Conservation (phyloP, 2,797 vertebrate species). For the Gymnoscopelus microlampas region DNA sequence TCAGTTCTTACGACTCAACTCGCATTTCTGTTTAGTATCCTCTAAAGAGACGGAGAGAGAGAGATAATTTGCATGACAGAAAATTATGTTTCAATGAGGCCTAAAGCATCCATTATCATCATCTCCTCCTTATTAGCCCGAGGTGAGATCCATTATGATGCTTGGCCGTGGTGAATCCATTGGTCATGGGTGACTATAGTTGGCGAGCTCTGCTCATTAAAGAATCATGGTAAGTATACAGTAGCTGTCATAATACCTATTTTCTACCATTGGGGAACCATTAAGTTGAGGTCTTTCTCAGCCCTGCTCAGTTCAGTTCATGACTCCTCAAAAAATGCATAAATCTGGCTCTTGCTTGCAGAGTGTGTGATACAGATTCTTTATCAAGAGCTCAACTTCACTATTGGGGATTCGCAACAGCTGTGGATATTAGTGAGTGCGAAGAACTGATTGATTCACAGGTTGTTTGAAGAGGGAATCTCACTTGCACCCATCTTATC, state of each 20-base stretch:
- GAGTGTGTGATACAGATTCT: slow-evolving; percentile 1
- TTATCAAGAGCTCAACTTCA: not conserved
- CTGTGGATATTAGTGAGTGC: not conserved
- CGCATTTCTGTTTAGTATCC: slow-evolving; percentile 12
- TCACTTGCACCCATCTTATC: not conserved
- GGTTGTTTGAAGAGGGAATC: slow-evolving; percentile 5
- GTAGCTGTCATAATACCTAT: slow-evolving; percentile 18
- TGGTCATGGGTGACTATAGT: slow-evolving; percentile 52
- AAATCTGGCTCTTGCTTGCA: not conserved
- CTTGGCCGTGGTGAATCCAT: slow-evolving; percentile 56
- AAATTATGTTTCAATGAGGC: slow-evolving; percentile 43
- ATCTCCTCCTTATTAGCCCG: slow-evolving; percentile 46
- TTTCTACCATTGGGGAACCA: slow-evolving; percentile 16
- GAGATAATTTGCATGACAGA: slow-evolving; percentile 13
- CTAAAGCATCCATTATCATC: slow-evolving; percentile 50
- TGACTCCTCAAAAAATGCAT: not conserved
- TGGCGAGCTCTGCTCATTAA: slow-evolving; percentile 52
- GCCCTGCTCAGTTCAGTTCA: slow-evolving; percentile 10
- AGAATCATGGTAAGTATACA: slow-evolving; percentile 43
- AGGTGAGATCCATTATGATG: slow-evolving; percentile 61
- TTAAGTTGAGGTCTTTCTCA: slow-evolving; percentile 12
- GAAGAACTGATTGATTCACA: too few relatives aligned
- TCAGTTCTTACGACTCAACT: slow-evolving; percentile 25
- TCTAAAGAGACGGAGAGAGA: slow-evolving; percentile 4
- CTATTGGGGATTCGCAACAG: not conserved